Percentiles rank a stretch among this genome's conserved stretches.
These are phyloP conservation scores for Drosophila monieri DNA, from an alignment of 2,888 invertebrate genomes.

Conservation along the genomic window DNA sequence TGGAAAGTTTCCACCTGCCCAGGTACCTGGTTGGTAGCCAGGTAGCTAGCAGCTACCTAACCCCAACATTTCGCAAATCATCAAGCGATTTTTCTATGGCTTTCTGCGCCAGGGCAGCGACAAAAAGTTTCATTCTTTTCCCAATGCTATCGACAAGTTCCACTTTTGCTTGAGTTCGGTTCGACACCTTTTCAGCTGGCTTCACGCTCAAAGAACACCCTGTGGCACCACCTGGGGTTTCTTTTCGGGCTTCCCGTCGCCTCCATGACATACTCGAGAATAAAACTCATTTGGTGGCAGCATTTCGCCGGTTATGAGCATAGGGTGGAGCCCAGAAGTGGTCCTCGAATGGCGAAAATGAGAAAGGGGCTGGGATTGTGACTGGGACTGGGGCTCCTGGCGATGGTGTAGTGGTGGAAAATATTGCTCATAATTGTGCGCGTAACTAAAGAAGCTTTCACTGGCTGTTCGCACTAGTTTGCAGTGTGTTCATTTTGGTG, in stretches of 20 bases:
- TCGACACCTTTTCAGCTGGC: constrained; percentile 39
- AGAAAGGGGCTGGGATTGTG: neutral
- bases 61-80: constrained; percentile 29
- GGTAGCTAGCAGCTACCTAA: neutral
- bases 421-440: constrained; percentile 48
- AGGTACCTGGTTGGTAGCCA: neutral
- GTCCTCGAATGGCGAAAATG: constrained; percentile 19
- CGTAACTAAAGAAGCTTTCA: constrained; percentile 33
- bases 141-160: constrained; percentile 41
- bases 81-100: constrained; percentile 35
- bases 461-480: constrained; percentile 39
- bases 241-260: constrained; percentile 25
- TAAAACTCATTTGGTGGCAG: constrained; percentile 42
- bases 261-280: constrained; percentile 44
- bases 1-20: constrained; percentile 26
- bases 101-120: constrained; percentile 15
- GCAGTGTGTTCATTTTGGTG: constrained; percentile 25
- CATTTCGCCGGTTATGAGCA: constrained; percentile 29
- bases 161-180: constrained; percentile 41
- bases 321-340: constrained; percentile 24
- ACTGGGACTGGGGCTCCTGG: no score
- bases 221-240: constrained; percentile 28
- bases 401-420: neutral
- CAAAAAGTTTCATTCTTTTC: constrained; percentile 22
- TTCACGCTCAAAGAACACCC: constrained; percentile 18